Evolutionary conservation across 2,797 vertebrate genomes (phyloP).

Genomic region (Balearica regulorum): DNA sequence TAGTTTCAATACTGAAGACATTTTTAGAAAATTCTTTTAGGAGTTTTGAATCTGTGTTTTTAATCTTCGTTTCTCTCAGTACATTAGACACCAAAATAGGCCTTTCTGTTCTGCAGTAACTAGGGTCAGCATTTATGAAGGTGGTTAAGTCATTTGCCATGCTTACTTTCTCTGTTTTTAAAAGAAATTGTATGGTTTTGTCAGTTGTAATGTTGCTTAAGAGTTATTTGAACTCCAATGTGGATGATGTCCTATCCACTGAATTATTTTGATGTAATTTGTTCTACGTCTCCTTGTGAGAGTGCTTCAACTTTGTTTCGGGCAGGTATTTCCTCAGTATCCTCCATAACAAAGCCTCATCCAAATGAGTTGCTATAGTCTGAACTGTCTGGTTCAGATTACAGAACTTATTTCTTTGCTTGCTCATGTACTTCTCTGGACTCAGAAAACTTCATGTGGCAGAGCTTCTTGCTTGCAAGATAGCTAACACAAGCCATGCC

Average conservation of each 20-base stretch:
- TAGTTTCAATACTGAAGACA: background rate
- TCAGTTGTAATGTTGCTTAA: background rate
- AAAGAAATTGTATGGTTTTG: background rate
- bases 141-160: background rate
- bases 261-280: background rate
- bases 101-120: background rate
- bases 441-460: fast-evolving
- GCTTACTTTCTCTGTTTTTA: background rate
- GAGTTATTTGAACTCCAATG: background rate
- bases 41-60: background rate
- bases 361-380: background rate
- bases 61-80: background rate
- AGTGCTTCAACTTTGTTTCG: background rate
- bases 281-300: background rate
- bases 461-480: background rate
- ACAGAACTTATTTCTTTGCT: background rate
- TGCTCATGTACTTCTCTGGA: background rate
- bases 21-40: background rate
- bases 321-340: background rate
- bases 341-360: background rate
- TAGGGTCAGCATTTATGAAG: background rate
- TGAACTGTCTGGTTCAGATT: background rate
- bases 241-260: background rate
- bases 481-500: background rate
- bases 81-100: background rate